Base-by-base conservation (phyloP, 1,140 invertebrate genomes). In the Leptonema lineaticorne region DNA sequence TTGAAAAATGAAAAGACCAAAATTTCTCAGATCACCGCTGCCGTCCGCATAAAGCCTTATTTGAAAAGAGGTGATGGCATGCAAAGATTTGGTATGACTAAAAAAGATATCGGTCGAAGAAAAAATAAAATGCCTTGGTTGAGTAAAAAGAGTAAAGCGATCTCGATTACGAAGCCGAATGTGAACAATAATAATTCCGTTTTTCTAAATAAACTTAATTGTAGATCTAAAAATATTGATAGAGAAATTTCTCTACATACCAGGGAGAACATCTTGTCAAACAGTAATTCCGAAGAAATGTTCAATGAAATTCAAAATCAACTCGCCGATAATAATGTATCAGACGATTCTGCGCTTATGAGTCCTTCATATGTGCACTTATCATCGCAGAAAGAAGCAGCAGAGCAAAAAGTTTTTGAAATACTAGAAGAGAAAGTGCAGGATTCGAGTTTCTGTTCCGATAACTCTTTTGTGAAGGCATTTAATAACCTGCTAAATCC, bases 401-500 rank as follows among this genome's bases (percentile, higher is more conserved):
- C 85, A 18, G 87, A 89, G 74, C 80, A 88, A 71, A 83, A 84
- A 66, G 84, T 89, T 73, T 92, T 92, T 82, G 89, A 92, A 75
- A 73, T 87, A 1, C 77, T 91, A 62, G 90, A 92, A 77, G 85
- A 88, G 74, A 87, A 87, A 75, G 86, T 86, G 0, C 82, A 84
- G 30, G 84, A 89, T 78, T 87, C 86, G 53, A 90, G 89, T 77
- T 91, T 91, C 70, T 87, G 84, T 77, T 88, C 90, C 22, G 86
- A 87, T 63, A 89, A 87, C 63, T 84, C 86, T 30, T 83, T 88
- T 50, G 76, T 80, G 60, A 81, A 82, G 27, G 84, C 88, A 69
- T 74, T 88, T 41, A 76, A 69, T 59, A 76, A 22, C 11, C 63
- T 62, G 74, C 82, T 67, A 69, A 79, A 78, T 74, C 77, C 62